These are phyloP conservation scores for Sipha flava DNA, from an alignment of 1,140 invertebrate species.

Conservation along the genomic window DNA sequence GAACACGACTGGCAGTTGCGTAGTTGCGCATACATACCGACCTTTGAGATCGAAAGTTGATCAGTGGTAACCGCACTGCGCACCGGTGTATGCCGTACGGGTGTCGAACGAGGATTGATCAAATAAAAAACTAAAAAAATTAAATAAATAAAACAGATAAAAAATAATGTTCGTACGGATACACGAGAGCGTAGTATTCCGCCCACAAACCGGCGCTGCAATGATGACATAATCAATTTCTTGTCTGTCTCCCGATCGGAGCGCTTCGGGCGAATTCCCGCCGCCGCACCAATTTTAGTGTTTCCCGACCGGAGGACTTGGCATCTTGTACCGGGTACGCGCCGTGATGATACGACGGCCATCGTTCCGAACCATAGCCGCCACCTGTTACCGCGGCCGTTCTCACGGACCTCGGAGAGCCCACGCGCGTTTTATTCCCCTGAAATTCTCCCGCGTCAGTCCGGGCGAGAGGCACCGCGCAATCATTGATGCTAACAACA, in stretches of 20 bases:
- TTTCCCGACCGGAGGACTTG: background rate
- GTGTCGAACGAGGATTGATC: too few relatives aligned
- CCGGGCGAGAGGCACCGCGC: background rate
- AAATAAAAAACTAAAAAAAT: background rate
- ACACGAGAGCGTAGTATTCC: background rate
- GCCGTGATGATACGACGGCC: background rate
- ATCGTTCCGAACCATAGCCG: background rate
- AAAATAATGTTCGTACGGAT: background rate
- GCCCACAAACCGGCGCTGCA: background rate
- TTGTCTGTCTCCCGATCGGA: constrained; percentile 17
- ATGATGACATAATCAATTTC: constrained; percentile 30
- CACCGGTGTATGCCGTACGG: too few relatives aligned
- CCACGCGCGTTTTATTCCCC: constrained; percentile 25
- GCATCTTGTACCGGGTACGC: too few relatives aligned
- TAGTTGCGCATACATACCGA: too few relatives aligned
- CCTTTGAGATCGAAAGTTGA: too few relatives aligned
- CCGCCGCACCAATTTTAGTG: constrained; percentile 2
- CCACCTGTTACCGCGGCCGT: background rate
- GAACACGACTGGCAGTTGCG: too few relatives aligned
- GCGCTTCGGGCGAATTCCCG: constrained; percentile 24
- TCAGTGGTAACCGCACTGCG: too few relatives aligned
- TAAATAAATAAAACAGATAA: background rate
- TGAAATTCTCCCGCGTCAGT: constrained; percentile 24
- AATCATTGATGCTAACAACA: background rate
- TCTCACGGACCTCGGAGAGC: constrained; percentile 20